Evolutionary conservation across 30 jellyfish, hydroid and myxozoan genomes (phyloP).

Genomic region (Nemopilema nomurai): DNA sequence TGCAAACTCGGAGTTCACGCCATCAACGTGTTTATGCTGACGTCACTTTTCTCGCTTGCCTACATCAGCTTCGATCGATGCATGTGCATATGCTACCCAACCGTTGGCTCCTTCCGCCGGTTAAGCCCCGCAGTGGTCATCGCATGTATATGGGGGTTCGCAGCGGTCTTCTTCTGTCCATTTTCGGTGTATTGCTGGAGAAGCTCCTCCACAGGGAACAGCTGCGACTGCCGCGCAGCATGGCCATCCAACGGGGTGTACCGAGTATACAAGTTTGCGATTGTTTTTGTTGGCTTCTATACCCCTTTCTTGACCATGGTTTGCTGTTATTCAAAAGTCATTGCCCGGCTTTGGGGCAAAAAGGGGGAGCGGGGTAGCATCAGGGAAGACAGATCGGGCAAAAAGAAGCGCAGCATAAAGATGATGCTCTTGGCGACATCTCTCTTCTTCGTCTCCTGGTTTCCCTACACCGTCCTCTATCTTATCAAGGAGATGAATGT

Average conservation of each 20-base stretch:
- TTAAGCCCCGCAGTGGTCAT: conserved; percentile 7
- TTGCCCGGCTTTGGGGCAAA: conserved; percentile 13
- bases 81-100: conserved; percentile 24
- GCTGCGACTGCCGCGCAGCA: conserved; percentile 31
- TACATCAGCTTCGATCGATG: conserved; percentile 50
- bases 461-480: conserved; percentile 34
- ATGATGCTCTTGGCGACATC: conserved; percentile 51
- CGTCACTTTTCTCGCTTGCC: conserved; percentile 41
- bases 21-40: not conserved
- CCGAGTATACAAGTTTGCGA: not conserved
- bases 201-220: not conserved
- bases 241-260: conserved; percentile 22
- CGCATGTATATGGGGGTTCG: conserved; percentile 8
- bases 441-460: conserved; percentile 44
- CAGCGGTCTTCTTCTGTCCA: conserved; percentile 11
- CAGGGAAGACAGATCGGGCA: conserved; percentile 11
- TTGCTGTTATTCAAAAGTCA: conserved; percentile 10
- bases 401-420: conserved; percentile 11
- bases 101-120: not conserved
- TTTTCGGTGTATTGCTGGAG: conserved; percentile 15
- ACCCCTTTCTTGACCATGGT: conserved; percentile 32
- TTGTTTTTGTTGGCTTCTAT: conserved; percentile 5
- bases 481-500: conserved; percentile 8
- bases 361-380: not conserved
- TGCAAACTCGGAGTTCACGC: conserved; percentile 24